Evolutionary conservation across 2,888 invertebrate species (phyloP), one percentile per base, ranked within the genome.

Genomic region (Serripes groenlandicus): DNA sequence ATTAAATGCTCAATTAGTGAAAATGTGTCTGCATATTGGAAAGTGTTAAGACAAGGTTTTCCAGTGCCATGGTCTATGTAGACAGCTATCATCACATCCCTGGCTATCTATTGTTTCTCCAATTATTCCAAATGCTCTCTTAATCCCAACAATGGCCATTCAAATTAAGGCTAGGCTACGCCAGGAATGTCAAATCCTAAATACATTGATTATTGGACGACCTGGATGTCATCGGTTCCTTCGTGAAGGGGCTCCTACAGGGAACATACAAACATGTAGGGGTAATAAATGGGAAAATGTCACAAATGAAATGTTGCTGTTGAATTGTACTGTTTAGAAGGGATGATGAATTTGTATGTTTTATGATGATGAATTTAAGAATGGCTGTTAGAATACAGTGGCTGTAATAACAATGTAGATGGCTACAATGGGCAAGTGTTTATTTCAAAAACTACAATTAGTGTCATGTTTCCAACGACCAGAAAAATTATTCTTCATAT

Each of bases 71-170:
- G n/a, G n/a, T n/a, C n/a, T n/a, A n/a, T 21, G 49, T 56, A n/a
- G 3, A 21, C 34, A 9, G 34, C 85, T 85, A 86, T 88, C 87
- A 89, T 89, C 86, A 87, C 87, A 82, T 83, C 83, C 81, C 72
- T 70, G 76, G 77, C 70, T 66, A 69, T 73, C 87, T 80, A 86
- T 88, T 90, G 90, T 90, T 81, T 90, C 82, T 80, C 71, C 87
- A 87, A 90, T 88, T 87, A 88, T 81, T 72, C 86, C 83, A 85
- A 88, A 88, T 90, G 88, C 88, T 83, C 80, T 83, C 82, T 79
- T 88, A 90, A 90, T 90, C 86, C 81, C 73, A 81, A 82, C 83
- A 88, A 88, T 90, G 83, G 86, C 80, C 71, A 76, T 86, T 83
- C 79, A 86, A 86, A 86, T 86, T 86, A 86, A 82, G 86, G 79